Percentiles rank a stretch among this genome's conserved stretches.
Evolutionary conservation across 2,797 vertebrate species (phyloP).

Genomic region (Dromococcyx pavoninus): DNA sequence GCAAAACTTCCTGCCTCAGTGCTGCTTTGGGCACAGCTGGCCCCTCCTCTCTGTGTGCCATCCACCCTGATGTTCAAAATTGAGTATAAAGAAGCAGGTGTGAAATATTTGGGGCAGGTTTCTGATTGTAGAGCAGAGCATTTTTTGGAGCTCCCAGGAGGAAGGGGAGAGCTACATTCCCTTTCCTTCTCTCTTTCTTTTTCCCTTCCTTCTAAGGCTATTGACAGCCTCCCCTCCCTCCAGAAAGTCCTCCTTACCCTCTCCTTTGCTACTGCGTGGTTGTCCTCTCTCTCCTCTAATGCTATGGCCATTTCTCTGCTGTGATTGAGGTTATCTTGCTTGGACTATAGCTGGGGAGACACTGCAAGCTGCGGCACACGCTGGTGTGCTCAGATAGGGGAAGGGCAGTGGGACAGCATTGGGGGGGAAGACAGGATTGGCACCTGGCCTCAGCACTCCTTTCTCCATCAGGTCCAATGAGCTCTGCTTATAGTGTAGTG

Average conservation of each 20-base stretch:
- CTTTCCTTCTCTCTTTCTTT: not conserved
- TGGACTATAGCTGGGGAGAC: not conserved
- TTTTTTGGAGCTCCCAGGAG: not conserved
- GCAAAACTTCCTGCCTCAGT: not conserved
- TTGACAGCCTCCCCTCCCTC: not conserved
- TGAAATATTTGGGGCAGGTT: not conserved
- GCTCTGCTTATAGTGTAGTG: not conserved
- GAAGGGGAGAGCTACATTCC: not conserved
- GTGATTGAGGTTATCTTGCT: not conserved
- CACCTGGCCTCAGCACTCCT: not conserved
- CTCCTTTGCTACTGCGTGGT: not conserved
- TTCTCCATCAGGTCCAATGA: not conserved
- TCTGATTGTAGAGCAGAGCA: not conserved
- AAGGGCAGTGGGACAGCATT: not conserved
- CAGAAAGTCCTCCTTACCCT: not conserved
- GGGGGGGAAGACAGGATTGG: not conserved
- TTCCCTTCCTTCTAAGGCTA: not conserved
- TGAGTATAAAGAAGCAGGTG: not conserved
- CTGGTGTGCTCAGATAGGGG: fast-evolving
- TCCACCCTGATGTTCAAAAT: not conserved
- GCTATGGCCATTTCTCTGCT: not conserved
- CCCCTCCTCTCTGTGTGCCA: fast-evolving
- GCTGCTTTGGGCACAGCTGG: not conserved
- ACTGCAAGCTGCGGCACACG: fast-evolving
- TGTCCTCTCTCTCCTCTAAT: not conserved